These are phyloP conservation scores for Lates japonicus DNA, from an alignment of 2,797 vertebrate genomes.

Conservation along the genomic window DNA sequence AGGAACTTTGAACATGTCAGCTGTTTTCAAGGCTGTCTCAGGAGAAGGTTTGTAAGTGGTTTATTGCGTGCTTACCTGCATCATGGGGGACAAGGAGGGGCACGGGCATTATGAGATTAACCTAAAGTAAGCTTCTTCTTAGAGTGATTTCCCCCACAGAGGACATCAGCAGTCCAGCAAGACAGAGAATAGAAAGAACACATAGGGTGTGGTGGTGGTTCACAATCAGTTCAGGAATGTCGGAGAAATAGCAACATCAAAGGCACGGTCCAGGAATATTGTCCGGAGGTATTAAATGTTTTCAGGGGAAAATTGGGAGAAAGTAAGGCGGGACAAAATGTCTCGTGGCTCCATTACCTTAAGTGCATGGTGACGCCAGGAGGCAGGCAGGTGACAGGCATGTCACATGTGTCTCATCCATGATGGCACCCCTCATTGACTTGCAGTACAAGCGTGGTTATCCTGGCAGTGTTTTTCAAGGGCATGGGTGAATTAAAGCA, in stretches of 20 bases:
- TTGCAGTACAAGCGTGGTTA: constrained; percentile 55
- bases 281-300: constrained; percentile 47
- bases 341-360: constrained; percentile 66
- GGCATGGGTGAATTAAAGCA: constrained; percentile 32
- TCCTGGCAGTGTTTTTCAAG: constrained; percentile 46
- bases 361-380: constrained; percentile 61
- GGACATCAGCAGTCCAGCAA: constrained; percentile 66
- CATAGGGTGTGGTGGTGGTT: constrained; percentile 25
- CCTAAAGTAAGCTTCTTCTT: constrained; percentile 82
- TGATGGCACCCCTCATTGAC: constrained; percentile 55
- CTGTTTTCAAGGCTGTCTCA: constrained; percentile 74
- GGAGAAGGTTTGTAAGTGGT: constrained; percentile 86
- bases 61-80: constrained; percentile 84
- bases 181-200: constrained; percentile 36
- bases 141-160: constrained; percentile 72
- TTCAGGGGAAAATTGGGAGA: constrained; percentile 55
- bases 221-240: constrained; percentile 52
- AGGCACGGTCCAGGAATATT: constrained; percentile 18
- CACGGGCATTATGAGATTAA: constrained; percentile 86
- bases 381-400: constrained; percentile 57
- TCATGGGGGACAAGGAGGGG: constrained; percentile 67
- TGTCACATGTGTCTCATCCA: constrained; percentile 61
- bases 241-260: constrained; percentile 34
- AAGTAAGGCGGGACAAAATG: constrained; percentile 43
- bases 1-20: constrained; percentile 86